A percentile compares a stretch with the other conserved stretches of the same genome.
Conservation (phyloP, 2,113 vertebrate genomes). For the Takifugu flavidus region DNA sequence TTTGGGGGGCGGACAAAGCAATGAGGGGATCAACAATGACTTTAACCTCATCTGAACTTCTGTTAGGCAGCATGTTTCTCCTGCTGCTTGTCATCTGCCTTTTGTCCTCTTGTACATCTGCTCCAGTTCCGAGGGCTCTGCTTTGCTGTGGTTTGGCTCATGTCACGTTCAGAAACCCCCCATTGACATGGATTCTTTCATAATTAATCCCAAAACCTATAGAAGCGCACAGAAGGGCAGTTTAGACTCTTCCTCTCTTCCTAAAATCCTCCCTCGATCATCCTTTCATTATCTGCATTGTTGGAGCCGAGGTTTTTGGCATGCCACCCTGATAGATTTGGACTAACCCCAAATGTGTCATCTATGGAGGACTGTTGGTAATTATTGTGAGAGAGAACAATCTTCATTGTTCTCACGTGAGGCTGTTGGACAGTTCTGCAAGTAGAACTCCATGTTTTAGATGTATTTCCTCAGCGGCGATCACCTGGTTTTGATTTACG, state of each 20-base stretch:
- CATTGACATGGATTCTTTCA: background rate
- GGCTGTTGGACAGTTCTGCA: background rate
- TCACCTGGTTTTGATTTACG: background rate
- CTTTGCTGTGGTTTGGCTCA: conserved; percentile 53
- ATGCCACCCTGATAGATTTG: conserved; percentile 21
- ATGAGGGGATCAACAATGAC: background rate
- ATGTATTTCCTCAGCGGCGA: background rate
- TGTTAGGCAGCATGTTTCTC: conserved; percentile 11
- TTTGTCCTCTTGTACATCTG: conserved; percentile 25
- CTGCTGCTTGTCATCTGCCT: conserved; percentile 15
- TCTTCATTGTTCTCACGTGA: background rate
- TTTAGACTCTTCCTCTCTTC: conserved; percentile 20
- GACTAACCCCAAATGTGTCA: conserved; percentile 42
- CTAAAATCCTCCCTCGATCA: conserved; percentile 10
- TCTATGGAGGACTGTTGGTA: conserved; percentile 26
- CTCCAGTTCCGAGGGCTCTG: conserved; percentile 27
- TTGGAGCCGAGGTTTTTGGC: conserved; percentile 18
- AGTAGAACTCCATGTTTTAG: background rate
- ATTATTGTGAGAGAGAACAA: conserved; percentile 14
- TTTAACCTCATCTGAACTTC: conserved; percentile 58
- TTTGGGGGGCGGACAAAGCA: background rate
- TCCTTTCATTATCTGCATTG: conserved; percentile 22
- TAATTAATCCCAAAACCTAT: background rate
- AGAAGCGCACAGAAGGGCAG: background rate
- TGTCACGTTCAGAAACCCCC: conserved; percentile 4